Evolutionary conservation across 2,113 vertebrate species (phyloP), one percentile per base, ranked within the genome.

Genomic region (Notechis scutatus): DNA sequence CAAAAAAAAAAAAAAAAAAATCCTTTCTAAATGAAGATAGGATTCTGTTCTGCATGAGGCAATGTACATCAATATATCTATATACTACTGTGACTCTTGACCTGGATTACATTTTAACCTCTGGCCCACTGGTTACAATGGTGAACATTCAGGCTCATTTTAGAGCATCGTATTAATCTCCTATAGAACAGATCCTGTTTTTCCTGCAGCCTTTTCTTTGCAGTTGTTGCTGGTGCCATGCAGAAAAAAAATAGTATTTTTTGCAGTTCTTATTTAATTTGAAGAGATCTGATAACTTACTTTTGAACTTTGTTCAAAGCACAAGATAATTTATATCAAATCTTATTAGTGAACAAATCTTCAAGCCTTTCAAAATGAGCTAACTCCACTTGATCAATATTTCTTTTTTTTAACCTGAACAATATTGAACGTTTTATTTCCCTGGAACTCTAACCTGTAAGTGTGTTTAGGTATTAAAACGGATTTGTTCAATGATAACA

Each of bases 361-460:
- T 87, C 4, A 14, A 87, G 85, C 56, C 20, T n/a, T 88, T 50
- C 34, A 64, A 92, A 90, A 50, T 52, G 57, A 85, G 39, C 39
- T 3, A 7, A 18, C 34, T 29, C 15, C 39, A 42, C 57, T 87
- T 69, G 57, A 90, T 92, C 88, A 87, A 69, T 87, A 74, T 61
- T 90, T 90, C 88, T 90, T 90, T 54, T 54, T 81, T 42, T 81
- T 55, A 29, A 87, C 74, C 59, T 69, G 57, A 42, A 64, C 93
- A 23, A 55, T 87, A 90, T 87, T 92, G 90, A 42, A 94, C 42
- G 10, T 57, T 87, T 74, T n/a, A 34, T 85, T 42, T 90, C 81
- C 64, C 69, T 47, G 21, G 7, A 45, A 50, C 39, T n/a, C 39
- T 39, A 74, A 81, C 15, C 18, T 57, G 12, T 26, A 34, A 21